Base-by-base conservation (phyloP, 2,888 invertebrate genomes). In the Drosophila anceps region DNA sequence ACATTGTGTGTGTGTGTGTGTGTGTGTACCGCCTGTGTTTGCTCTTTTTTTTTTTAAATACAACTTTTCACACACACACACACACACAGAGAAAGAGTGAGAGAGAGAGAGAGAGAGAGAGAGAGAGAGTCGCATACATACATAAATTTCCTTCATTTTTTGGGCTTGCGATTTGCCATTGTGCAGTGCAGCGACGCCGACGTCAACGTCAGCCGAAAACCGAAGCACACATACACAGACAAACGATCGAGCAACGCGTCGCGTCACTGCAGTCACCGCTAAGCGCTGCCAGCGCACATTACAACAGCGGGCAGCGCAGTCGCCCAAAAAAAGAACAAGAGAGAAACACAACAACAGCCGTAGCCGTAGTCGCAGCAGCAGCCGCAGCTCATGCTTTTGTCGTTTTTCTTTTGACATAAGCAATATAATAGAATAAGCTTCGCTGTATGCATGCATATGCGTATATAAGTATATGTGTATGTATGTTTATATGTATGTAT, bases 101-200 rank as follows among this genome's bases (percentile, higher is more conserved):
- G 18, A 18, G 3, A 39, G n/a, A n/a, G n/a, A 39, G n/a, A 15
- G 8, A n/a, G 8, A 39, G 43, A 20, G 44, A 24, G 24, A 44
- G 24, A 24, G 10, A 48, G 48, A 48, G 48, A 44, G 33, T 39
- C 37, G 44, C 46, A 51, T 43, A 31, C 57, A 62, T 15, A 43
- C 24, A 48, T 58, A 67, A 69, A 76, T 76, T 76, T 79, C 68
- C 71, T 72, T 78, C 54, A 72, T 75, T 75, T 83, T 81, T 82
- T 77, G 59, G 77, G 71, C 78, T 74, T 77, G 79, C 82, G 82
- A 76, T 69, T 81, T 75, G 82, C 79, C 82, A 81, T 72, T 73
- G 74, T 73, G 74, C 68, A 72, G 69, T 71, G 81, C 81, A 70
- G 70, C 71, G 76, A 58, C 73, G 76, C n/a, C 59, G 9, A 20